phyloP scores from a whole-genome alignment of 2,113 vertebrate species.

The Leuciscus idus region DNA sequence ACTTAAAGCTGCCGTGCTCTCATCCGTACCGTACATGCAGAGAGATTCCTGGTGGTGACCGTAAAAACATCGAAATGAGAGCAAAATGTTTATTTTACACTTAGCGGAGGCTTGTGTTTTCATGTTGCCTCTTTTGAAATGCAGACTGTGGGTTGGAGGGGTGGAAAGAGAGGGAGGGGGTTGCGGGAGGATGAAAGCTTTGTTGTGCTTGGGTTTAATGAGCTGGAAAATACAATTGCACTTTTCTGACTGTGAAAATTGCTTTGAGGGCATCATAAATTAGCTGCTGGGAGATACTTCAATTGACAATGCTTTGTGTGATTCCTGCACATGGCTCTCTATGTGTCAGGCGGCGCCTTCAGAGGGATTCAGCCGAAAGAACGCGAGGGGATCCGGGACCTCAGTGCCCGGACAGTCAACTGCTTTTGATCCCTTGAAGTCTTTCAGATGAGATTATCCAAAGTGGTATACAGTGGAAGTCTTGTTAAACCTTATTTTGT shows the following conservation, averaged over 20 bases:
- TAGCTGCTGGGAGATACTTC: slow-evolving; percentile 78
- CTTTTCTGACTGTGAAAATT: slow-evolving; percentile 84
- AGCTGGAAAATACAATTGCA: slow-evolving; percentile 86
- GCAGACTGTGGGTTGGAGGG: slow-evolving; percentile 57
- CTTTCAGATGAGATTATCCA: slow-evolving; percentile 40
- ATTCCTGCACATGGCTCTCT: slow-evolving; percentile 68
- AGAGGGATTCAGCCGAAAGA: slow-evolving; percentile 54
- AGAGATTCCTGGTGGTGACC: slow-evolving; percentile 50
- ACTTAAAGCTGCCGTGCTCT: slow-evolving; percentile 20
- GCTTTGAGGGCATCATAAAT: slow-evolving; percentile 83
- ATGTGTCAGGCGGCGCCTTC: slow-evolving; percentile 60
- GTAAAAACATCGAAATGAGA: slow-evolving; percentile 39
- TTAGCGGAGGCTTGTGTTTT: slow-evolving; percentile 57
- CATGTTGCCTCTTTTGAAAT: slow-evolving; percentile 60
- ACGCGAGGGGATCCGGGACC: slow-evolving; percentile 54
- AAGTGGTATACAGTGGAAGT: slow-evolving; percentile 25
- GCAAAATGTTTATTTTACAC: slow-evolving; percentile 62
- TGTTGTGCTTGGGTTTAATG: slow-evolving; percentile 81
- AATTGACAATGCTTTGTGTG: slow-evolving; percentile 80
- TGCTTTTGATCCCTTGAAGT: slow-evolving; percentile 58
- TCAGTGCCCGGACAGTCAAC: slow-evolving; percentile 56
- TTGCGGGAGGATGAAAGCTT: slow-evolving; percentile 74
- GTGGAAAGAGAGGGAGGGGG: slow-evolving; percentile 61
- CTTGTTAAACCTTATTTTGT: slow-evolving; percentile 16
- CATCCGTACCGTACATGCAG: slow-evolving; percentile 27